Percentiles rank a stretch among this genome's conserved stretches.
Conservation (phyloP, 2,797 vertebrate species). For the Eurystomus glaucurus region DNA sequence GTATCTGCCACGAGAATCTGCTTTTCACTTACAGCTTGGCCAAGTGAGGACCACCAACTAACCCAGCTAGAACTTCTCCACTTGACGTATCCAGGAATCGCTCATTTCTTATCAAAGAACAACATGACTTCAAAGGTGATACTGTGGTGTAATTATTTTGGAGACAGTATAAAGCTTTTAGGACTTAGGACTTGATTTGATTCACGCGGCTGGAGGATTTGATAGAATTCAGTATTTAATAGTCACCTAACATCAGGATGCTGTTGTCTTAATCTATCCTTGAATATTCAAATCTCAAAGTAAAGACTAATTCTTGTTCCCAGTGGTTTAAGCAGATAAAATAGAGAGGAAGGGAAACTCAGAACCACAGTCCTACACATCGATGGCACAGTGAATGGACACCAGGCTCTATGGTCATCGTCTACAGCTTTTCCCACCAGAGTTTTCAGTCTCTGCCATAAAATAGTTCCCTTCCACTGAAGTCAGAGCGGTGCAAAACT, state of each 20-base stretch:
- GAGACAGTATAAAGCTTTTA: background rate
- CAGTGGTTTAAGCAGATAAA: background rate
- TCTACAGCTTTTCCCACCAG: background rate
- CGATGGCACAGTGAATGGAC: background rate
- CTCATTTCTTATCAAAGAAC: background rate
- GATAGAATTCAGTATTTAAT: background rate
- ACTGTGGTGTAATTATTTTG: background rate
- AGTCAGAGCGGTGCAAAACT: background rate
- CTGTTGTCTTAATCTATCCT: background rate
- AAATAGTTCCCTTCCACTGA: background rate
- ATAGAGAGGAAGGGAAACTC: background rate
- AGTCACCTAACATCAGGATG: background rate
- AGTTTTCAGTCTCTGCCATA: background rate
- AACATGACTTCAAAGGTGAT: background rate
- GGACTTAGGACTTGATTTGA: background rate
- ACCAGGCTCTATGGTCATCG: background rate
- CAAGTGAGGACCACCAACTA: background rate
- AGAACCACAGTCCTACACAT: background rate
- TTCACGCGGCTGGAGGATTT: background rate
- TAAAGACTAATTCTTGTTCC: background rate
- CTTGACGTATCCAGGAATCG: background rate
- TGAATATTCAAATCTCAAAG: background rate
- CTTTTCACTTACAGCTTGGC: background rate
- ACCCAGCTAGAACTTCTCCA: background rate
- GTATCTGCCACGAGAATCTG: background rate